Percentiles rank a stretch among this genome's conserved stretches.
Evolutionary conservation across 92 coral and sea anemone genomes (phyloP).

Genomic region (Anthopleura xanthogrammica): DNA sequence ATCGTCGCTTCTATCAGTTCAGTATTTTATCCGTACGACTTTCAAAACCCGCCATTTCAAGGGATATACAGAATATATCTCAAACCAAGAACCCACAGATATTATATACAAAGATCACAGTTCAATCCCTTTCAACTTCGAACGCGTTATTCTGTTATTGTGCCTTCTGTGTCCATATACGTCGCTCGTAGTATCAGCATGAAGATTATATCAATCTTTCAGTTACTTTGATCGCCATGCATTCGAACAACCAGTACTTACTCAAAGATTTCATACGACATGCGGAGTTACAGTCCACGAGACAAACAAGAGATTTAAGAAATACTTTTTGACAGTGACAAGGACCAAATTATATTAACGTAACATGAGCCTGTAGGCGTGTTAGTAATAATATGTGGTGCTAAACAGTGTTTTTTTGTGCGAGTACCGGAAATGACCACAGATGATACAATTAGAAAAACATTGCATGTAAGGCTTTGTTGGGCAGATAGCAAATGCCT

Average conservation of each 20-base stretch:
- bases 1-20: not conserved
- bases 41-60: not conserved
- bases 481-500: not conserved
- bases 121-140: not conserved
- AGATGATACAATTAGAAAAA: slow-evolving; percentile 16
- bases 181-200: not conserved
- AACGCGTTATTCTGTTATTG: not conserved
- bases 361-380: slow-evolving; percentile 8
- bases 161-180: not conserved
- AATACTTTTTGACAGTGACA: not conserved
- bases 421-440: slow-evolving; percentile 13
- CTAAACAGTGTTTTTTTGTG: slow-evolving; percentile 7
- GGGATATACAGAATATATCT: not conserved
- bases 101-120: no score
- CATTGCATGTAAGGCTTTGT: not conserved
- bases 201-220: not conserved
- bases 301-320: not conserved
- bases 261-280: not conserved
- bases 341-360: not conserved
- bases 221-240: not conserved
- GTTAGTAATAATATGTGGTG: slow-evolving; percentile 13
- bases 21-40: not conserved
- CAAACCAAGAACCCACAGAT: not conserved
- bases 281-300: not conserved
- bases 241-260: not conserved